A percentile compares a stretch with the other conserved stretches of the same genome.
phyloP scores from a whole-genome alignment of 2,113 vertebrate species.

The Orthochromis indermauri region DNA sequence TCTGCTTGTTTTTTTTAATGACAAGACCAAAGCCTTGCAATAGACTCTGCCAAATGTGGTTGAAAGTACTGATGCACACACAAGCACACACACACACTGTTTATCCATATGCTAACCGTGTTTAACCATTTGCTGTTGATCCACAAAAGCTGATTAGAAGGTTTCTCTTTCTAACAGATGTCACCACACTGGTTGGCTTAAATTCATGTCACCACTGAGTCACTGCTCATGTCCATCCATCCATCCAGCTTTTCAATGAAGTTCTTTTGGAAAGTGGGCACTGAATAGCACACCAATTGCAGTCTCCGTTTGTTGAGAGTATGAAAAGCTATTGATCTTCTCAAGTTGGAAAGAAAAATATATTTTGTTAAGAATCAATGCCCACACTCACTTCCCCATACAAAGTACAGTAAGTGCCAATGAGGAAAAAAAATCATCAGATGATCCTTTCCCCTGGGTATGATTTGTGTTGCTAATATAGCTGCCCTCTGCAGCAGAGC shows the following conservation, averaged over 20 bases:
- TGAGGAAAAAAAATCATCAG: neutral
- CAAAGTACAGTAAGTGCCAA: neutral
- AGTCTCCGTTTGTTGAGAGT: neutral
- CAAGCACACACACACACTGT: slow-evolving; percentile 5
- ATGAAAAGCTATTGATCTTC: slow-evolving; percentile 10
- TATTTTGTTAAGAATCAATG: slow-evolving; percentile 1
- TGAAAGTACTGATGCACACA: neutral
- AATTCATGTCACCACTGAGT: neutral
- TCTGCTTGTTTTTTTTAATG: neutral
- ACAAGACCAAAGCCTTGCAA: neutral
- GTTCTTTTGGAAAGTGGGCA: neutral
- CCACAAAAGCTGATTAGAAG: slow-evolving; percentile 43
- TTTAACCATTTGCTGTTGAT: slow-evolving; percentile 54
- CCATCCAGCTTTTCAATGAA: neutral
- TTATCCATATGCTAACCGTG: slow-evolving; percentile 51
- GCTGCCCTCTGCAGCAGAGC: slow-evolving; percentile 7
- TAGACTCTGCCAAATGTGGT: neutral
- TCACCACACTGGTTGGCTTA: neutral
- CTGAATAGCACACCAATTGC: neutral
- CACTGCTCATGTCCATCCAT: neutral
- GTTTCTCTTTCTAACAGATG: slow-evolving; percentile 39
- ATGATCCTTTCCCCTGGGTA: neutral
- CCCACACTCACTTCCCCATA: neutral
- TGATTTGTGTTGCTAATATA: slow-evolving; percentile 38
- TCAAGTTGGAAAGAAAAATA: neutral